Percentiles rank a stretch among this genome's conserved stretches.
Conservation (phyloP, 2,888 invertebrate genomes). For the Coecobrya sp. region DNA sequence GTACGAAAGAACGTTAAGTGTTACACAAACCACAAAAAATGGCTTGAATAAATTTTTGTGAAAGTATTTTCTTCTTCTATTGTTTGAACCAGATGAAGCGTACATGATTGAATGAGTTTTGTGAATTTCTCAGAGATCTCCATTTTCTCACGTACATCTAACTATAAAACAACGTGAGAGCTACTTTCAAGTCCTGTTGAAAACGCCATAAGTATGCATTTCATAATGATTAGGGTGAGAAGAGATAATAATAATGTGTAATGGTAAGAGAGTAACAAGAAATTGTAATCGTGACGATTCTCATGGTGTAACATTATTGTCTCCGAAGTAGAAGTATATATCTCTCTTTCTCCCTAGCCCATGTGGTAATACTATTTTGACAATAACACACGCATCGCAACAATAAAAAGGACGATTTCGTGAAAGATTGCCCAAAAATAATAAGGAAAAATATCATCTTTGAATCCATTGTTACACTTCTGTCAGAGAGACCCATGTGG, state of each 20-base stretch:
- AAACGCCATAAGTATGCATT: too few relatives aligned
- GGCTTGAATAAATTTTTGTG: conserved; percentile 5
- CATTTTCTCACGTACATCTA: not conserved
- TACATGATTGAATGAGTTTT: not conserved
- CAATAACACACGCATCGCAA: conserved; percentile 9
- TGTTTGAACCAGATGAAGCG: not conserved
- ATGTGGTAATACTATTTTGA: conserved; percentile 9
- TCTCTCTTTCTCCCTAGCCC: not conserved
- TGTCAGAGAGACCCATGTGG: not conserved
- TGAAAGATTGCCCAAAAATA: conserved; percentile 59
- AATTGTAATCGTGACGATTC: conserved; percentile 26
- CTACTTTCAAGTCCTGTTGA: not conserved
- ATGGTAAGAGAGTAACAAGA: too few relatives aligned
- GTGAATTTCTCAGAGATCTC: not conserved
- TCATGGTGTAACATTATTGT: not conserved
- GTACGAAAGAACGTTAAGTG: not conserved
- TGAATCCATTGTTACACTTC: conserved; percentile 42
- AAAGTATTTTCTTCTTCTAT: not conserved
- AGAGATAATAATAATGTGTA: too few relatives aligned
- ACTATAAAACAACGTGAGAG: too few relatives aligned
- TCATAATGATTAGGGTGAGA: too few relatives aligned
- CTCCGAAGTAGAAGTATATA: not conserved
- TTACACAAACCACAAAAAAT: not conserved
- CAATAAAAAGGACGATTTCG: conserved; percentile 56
- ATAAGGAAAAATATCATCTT: conserved; percentile 19